A percentile compares a stretch with the other conserved stretches of the same genome.
Conservation (phyloP, 2,113 vertebrate genomes). For the Grammomys surdaster region DNA sequence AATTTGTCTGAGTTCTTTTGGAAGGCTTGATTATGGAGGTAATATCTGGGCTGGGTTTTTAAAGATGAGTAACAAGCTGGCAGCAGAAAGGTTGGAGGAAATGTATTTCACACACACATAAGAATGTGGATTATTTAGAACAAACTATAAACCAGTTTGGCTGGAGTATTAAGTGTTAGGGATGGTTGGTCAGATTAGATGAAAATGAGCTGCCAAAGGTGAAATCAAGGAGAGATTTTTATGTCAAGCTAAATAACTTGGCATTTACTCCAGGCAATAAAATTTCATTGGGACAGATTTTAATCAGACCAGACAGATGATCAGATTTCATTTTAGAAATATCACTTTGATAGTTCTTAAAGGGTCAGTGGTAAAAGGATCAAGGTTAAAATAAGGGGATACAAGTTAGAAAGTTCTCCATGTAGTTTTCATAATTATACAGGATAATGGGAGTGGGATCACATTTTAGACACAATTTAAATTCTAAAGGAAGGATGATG, state of each 20-base stretch:
- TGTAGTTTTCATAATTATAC: slow-evolving; percentile 22
- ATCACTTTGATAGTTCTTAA: slow-evolving; percentile 46
- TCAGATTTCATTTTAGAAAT: slow-evolving; percentile 54
- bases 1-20: background rate
- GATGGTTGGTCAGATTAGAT: background rate
- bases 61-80: background rate
- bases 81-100: background rate
- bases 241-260: slow-evolving; percentile 68
- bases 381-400: slow-evolving; percentile 37
- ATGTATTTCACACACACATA: background rate
- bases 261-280: slow-evolving; percentile 69
- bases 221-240: slow-evolving; percentile 59
- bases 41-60: background rate
- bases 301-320: slow-evolving; percentile 61
- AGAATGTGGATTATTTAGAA: background rate
- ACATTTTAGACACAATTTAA: slow-evolving; percentile 20
- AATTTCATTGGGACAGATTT: slow-evolving; percentile 63
- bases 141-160: background rate
- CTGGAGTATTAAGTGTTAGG: background rate
- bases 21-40: background rate
- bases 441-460: background rate
- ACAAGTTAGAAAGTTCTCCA: slow-evolving; percentile 42
- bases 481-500: background rate
- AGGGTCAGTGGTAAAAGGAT: slow-evolving; percentile 45
- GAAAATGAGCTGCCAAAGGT: slow-evolving; percentile 51